Conservation (phyloP, 2,797 vertebrate genomes). For the Hoplostethus mediterraneus region DNA sequence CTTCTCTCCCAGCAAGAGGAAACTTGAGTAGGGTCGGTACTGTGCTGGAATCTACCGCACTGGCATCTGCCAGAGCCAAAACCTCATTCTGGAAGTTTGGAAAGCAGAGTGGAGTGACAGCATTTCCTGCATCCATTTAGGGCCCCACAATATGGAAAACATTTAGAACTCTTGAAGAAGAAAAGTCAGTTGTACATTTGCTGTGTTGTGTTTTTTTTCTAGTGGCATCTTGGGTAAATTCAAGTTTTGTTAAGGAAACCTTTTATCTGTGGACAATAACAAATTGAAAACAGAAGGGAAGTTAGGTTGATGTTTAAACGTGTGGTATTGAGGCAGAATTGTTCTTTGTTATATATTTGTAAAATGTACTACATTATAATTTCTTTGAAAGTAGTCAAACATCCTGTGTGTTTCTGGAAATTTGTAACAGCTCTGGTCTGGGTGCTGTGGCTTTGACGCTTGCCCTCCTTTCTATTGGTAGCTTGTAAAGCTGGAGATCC, state of each 20-base stretch:
- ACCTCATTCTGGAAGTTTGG: slow-evolving; percentile 78
- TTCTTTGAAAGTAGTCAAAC: slow-evolving; percentile 55
- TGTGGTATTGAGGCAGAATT: slow-evolving; percentile 56
- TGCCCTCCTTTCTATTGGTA: neutral
- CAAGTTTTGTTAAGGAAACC: slow-evolving; percentile 67
- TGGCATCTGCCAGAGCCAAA: slow-evolving; percentile 71
- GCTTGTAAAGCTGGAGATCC: neutral
- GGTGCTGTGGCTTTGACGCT: slow-evolving; percentile 35
- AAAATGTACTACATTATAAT: slow-evolving; percentile 41
- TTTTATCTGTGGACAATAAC: slow-evolving; percentile 71
- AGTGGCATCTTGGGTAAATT: slow-evolving; percentile 63
- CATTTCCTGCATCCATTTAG: slow-evolving; percentile 82
- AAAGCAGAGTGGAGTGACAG: slow-evolving; percentile 77
- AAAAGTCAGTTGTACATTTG: slow-evolving; percentile 56
- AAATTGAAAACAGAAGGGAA: slow-evolving; percentile 67
- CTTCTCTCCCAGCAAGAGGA: slow-evolving; percentile 62
- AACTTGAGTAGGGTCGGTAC: slow-evolving; percentile 75
- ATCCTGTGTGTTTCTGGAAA: slow-evolving; percentile 52
- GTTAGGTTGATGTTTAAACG: slow-evolving; percentile 59
- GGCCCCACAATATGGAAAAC: slow-evolving; percentile 77
- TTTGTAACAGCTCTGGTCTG: slow-evolving; percentile 53
- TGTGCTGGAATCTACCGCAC: slow-evolving; percentile 71
- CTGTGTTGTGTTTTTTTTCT: slow-evolving; percentile 32
- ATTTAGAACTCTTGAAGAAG: slow-evolving; percentile 67
- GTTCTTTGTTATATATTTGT: slow-evolving; percentile 57